Evolutionary conservation across 2,113 vertebrate genomes (phyloP), one percentile per base, ranked within the genome.

Genomic region (Morphnarchus princeps): DNA sequence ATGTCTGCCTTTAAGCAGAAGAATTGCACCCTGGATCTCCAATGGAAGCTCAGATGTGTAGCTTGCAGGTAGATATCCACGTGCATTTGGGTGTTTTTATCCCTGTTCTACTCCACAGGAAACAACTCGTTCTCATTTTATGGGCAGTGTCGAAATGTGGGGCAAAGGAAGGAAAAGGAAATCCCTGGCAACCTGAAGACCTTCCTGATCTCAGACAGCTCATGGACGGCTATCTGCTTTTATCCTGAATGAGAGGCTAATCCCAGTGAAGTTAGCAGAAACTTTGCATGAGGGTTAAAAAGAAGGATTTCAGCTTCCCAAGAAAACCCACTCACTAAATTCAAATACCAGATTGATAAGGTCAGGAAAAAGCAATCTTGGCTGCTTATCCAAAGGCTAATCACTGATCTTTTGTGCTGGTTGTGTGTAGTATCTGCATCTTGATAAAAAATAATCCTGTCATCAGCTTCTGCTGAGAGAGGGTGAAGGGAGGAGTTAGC

Each of bases 391-490:
- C 57, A 69, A 97, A 96, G 89, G 78, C 82, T 93, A 91, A 93
- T 95, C 90, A 42, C 91, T 96, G 97, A 95, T 97, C 96, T 95
- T 96, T 96, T 93, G 89, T 95, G 84, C 94, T 91, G 82, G 66
- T 87, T 97, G n/a, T 40, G 66, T 80, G 81, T 79, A 87, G 45
- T 96, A 80, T 93, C 83, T 95, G 81, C 82, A 54, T 94, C 91
- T 92, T 62, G 94, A 96, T 95, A 95, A 95, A 95, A 93, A 95
- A 94, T 94, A 96, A 95, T 95, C 95, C 94, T 95, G 91, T 94
- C 94, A 95, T 85, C 80, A 12, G 87, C 73, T 92, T 95, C 78
- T 95, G 84, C 82, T 90, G 82, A 58, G 91, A 89, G 42, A 73
- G 78, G 95, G 84, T 91, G 93, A 82, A 82, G 67, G 81, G 74